Evolutionary conservation across 2,113 vertebrate species (phyloP), one percentile per base, ranked within the genome.

Genomic region (Polypterus senegalus): DNA sequence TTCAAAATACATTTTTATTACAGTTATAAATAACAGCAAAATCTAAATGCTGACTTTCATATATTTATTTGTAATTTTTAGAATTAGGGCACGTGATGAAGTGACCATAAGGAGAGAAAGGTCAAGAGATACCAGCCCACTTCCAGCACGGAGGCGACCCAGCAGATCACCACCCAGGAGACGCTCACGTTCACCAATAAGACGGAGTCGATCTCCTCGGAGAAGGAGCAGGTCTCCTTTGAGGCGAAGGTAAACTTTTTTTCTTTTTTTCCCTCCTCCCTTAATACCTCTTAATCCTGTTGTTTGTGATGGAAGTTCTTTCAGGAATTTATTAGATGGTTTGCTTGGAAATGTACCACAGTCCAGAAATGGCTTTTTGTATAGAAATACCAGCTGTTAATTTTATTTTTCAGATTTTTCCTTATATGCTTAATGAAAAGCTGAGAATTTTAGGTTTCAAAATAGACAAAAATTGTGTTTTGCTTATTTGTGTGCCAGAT

Each of bases 141-240:
- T 81, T 27, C 86, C 86, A 7, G 70, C 81, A 43, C 71, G 84
- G 52, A 71, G 70, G 54, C 85, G 89, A 58, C 70, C 76, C 57
- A 94, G 93, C 54, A 72, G 94, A 4, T 91, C 92, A 4, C 87
- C 90, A 57, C 86, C 91, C 3, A 74, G 90, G 48, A 71, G 79
- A 43, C n/a, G 83, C 3, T 75, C 88, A n/a, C 88, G 82, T 0
- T 92, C 94, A 0, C 92, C 71, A 2, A 79, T 92, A 9, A 83
- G 92, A 55, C 89, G 89, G 0, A 89, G 89, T 75, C 54, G 87
- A 47, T 90, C 92, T 48, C 92, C 90, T 3, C 83, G 90, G 65
- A 87, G 93, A 65, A 80, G 92, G 71, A 94, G 93, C 73, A 78
- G 92, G 63, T 93, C 94, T 69, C 94, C 89, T 46, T 69, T 84